A percentile compares a stretch with the other conserved stretches of the same genome.
phyloP scores from a whole-genome alignment of 1,140 invertebrate species.

The Lepidurus arcticus region DNA sequence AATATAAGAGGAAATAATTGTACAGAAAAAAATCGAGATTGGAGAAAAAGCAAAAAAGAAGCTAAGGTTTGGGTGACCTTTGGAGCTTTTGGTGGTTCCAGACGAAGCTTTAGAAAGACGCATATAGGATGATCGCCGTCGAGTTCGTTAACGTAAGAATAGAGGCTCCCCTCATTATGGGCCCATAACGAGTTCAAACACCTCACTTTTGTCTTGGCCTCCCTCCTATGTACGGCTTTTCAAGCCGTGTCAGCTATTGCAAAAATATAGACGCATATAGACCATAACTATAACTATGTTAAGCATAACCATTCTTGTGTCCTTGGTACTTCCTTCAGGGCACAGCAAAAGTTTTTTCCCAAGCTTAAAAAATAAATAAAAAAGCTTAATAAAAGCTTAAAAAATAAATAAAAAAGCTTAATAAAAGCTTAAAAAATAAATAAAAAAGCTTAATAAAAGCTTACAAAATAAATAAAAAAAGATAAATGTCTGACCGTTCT shows the following conservation, averaged over 20 bases:
- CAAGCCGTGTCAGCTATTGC: conserved; percentile 8
- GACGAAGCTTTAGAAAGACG: neutral
- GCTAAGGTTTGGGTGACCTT: neutral
- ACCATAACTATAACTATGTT: conserved; percentile 10
- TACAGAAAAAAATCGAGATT: too few species aligned
- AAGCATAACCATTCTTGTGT: neutral
- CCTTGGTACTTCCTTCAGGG: conserved; percentile 7
- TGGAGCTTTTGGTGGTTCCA: conserved; percentile 6
- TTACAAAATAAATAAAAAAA: too few species aligned
- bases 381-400: too few species aligned
- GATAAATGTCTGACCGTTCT: too few species aligned
- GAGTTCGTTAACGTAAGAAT: conserved; percentile 22
- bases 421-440: neutral
- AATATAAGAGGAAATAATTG: neutral
- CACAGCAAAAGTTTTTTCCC: neutral
- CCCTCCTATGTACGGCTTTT: neutral
- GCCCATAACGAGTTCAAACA: conserved; percentile 13
- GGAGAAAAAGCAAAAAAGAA: neutral
- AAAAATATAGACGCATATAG: conserved; percentile 22
- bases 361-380: neutral
- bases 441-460: too few species aligned
- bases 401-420: too few species aligned
- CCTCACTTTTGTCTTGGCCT: conserved; percentile 8
- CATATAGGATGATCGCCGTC: neutral
- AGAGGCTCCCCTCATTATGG: conserved; percentile 13